These are phyloP conservation scores for Chrysotoxum bicinctum DNA, from an alignment of 2,888 invertebrate genomes.

Conservation along the genomic window DNA sequence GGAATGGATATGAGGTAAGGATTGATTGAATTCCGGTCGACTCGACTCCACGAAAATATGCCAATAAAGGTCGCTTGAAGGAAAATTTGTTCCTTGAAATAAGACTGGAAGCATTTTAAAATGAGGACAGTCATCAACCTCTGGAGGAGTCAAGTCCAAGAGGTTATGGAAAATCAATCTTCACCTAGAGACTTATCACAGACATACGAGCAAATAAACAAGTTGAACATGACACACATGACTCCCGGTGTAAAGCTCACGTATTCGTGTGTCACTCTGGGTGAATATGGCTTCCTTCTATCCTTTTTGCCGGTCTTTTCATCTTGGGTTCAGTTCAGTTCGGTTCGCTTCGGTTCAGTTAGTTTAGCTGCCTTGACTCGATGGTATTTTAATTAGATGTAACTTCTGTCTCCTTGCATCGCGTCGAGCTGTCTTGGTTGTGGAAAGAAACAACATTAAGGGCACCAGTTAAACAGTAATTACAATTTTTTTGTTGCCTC, in stretches of 20 bases:
- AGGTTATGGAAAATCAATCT: conserved; percentile 34
- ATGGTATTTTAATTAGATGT: conserved; percentile 70
- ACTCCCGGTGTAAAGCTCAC: conserved; percentile 33
- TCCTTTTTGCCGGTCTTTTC: conserved; percentile 5
- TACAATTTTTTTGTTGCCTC: conserved; percentile 45
- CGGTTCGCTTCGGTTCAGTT: background rate
- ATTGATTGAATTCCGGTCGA: conserved; percentile 26
- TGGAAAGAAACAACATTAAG: conserved; percentile 44
- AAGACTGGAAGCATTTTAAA: background rate
- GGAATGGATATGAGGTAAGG: background rate
- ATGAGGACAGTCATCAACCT: conserved; percentile 46
- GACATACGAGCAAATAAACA: background rate
- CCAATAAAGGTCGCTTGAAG: background rate
- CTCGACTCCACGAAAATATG: background rate
- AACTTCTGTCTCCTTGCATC: conserved; percentile 36
- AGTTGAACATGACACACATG: conserved; percentile 44
- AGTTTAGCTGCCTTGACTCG: conserved; percentile 16
- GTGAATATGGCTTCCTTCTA: conserved; percentile 26
- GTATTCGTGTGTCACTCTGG: conserved; percentile 31
- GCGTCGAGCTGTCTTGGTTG: background rate
- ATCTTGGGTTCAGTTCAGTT: background rate
- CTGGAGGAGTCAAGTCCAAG: conserved; percentile 21
- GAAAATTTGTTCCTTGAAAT: background rate
- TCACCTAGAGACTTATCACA: conserved; percentile 20
- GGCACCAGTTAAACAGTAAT: conserved; percentile 60